These are phyloP conservation scores for Desoria tigrina DNA, from an alignment of 2,888 invertebrate species.

Conservation along the genomic window DNA sequence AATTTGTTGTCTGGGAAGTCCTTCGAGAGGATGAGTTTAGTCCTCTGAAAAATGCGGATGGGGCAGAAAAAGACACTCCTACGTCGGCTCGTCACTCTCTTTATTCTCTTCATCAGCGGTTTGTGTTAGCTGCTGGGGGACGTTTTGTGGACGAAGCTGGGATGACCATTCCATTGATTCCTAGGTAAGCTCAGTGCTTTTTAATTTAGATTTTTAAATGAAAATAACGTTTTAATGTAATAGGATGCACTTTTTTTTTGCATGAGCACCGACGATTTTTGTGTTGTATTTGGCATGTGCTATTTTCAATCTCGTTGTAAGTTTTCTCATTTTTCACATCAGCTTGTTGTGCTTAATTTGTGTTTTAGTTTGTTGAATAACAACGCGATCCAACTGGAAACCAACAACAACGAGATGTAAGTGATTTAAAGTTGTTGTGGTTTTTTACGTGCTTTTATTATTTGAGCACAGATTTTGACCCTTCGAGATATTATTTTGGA, in stretches of 20 bases:
- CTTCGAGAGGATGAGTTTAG: conserved; percentile 92
- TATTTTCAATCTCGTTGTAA: no score
- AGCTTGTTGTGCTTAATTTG: conserved; percentile 43
- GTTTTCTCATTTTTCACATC: no score
- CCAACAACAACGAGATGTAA: conserved; percentile 55
- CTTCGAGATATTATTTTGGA: conserved; percentile 11
- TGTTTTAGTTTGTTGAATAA: conserved; percentile 53
- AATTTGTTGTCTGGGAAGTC: conserved; percentile 90
- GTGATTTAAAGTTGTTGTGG: conserved; percentile 32
- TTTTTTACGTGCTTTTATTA: not conserved
- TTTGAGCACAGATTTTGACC: conserved; percentile 12
- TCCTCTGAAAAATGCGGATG: conserved; percentile 91
- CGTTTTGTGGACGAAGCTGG: conserved; percentile 62
- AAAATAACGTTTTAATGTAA: conserved; percentile 30
- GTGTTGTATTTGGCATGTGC: no score
- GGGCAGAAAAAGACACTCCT: conserved; percentile 85
- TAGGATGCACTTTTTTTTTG: not conserved
- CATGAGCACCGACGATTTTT: no score
- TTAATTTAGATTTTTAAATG: conserved; percentile 50
- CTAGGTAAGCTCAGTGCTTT: conserved; percentile 55
- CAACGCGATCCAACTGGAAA: conserved; percentile 54
- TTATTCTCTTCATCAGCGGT: conserved; percentile 73
- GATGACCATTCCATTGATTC: conserved; percentile 57
- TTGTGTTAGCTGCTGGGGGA: conserved; percentile 80
- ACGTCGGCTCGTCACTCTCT: conserved; percentile 80